A percentile compares a stretch with the other conserved stretches of the same genome.
phyloP scores from a whole-genome alignment of 2,113 vertebrate genomes.

The Aleadryas rufinucha region DNA sequence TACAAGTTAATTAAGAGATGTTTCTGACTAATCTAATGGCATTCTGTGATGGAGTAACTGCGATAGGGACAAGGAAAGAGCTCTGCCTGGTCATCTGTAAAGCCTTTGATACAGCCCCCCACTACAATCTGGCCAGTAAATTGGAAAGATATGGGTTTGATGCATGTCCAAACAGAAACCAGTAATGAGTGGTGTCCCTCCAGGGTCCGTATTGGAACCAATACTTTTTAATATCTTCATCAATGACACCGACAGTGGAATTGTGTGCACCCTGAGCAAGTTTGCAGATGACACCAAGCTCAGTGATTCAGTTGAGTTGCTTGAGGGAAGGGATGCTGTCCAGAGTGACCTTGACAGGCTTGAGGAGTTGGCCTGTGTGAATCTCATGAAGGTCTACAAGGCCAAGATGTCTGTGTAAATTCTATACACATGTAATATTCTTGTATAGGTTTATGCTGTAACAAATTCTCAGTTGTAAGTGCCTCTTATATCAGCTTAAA shows the following conservation, averaged over 20 bases:
- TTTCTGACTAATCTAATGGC: not conserved
- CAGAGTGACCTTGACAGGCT: not conserved
- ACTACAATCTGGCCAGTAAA: not conserved
- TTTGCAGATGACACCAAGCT: not conserved
- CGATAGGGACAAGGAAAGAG: not conserved
- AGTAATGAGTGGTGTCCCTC: not conserved
- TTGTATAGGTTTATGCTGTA: not conserved
- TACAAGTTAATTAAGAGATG: not conserved
- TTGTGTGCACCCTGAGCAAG: not conserved
- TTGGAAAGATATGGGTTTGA: not conserved
- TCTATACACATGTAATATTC: not conserved
- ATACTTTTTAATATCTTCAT: not conserved
- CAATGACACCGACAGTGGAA: not conserved
- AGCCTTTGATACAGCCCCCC: not conserved
- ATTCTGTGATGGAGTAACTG: not conserved
- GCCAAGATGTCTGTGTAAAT: not conserved
- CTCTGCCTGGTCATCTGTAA: not conserved
- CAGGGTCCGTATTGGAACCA: not conserved
- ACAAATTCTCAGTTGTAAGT: not conserved
- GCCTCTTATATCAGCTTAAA: not conserved
- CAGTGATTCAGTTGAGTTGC: not conserved
- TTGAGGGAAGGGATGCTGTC: not conserved
- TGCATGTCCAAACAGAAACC: not conserved
- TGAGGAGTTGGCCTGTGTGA: not conserved
- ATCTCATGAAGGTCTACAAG: not conserved